These are phyloP conservation scores for Galbula dea DNA, from an alignment of 2,113 vertebrate species.

Conservation along the genomic window DNA sequence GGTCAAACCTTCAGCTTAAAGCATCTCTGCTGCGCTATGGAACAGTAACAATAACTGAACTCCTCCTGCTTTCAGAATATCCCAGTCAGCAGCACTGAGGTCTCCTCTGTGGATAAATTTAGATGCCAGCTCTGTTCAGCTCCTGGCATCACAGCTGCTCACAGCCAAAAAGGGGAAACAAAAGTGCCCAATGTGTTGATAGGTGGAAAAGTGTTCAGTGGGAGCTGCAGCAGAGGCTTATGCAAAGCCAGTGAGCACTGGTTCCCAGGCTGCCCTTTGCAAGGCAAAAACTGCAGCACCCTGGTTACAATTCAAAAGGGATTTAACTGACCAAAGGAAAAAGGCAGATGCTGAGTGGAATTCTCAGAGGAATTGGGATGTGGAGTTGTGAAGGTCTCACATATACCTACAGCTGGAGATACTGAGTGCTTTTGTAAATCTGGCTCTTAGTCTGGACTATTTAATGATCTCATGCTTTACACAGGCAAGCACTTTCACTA, in stretches of 20 bases:
- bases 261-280: background rate
- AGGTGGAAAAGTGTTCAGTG: background rate
- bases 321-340: background rate
- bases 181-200: background rate
- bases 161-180: background rate
- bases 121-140: background rate
- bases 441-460: background rate
- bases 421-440: background rate
- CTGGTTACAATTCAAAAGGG: background rate
- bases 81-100: background rate
- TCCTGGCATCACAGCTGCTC: background rate
- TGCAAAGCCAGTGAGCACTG: background rate
- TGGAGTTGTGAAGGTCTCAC: background rate
- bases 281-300: slow-evolving; percentile 23
- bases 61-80: background rate
- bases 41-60: background rate
- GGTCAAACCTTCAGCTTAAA: background rate
- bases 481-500: background rate
- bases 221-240: background rate
- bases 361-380: background rate
- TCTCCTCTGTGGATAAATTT: background rate
- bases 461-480: background rate
- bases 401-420: background rate
- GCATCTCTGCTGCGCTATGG: background rate
- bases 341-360: background rate